phyloP scores from a whole-genome alignment of 2,113 vertebrate species.

The Cephalophus harveyi region DNA sequence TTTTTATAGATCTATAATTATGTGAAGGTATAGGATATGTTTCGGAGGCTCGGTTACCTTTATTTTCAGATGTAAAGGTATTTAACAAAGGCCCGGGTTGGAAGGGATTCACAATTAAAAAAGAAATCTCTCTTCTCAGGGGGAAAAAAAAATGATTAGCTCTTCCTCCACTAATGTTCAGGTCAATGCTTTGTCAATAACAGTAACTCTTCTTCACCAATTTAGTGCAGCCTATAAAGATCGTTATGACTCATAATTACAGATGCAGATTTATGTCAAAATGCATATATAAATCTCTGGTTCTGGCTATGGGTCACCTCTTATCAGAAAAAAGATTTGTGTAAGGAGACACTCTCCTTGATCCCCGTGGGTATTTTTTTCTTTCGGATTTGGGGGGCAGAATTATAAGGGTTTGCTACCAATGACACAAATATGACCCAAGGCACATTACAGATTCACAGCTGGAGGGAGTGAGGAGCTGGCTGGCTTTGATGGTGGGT shows the following conservation, averaged over 20 bases:
- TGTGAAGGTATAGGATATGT: not conserved
- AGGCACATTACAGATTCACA: not conserved
- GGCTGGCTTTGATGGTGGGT: not conserved
- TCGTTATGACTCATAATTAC: slow-evolving; percentile 75
- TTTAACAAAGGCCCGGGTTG: not conserved
- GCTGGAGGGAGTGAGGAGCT: not conserved
- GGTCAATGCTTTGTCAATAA: slow-evolving; percentile 77
- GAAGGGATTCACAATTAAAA: slow-evolving; percentile 56
- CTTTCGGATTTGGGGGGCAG: slow-evolving; percentile 25
- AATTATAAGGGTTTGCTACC: slow-evolving; percentile 39
- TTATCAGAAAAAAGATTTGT: slow-evolving; percentile 68
- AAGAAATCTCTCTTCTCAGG: slow-evolving; percentile 41
- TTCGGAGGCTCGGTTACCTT: not conserved
- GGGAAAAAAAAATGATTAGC: slow-evolving; percentile 64
- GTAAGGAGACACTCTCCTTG: slow-evolving; percentile 61
- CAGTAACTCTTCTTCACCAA: slow-evolving; percentile 73
- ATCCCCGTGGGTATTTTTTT: slow-evolving; percentile 41
- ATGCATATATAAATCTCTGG: slow-evolving; percentile 63
- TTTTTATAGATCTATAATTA: not conserved
- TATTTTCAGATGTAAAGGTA: slow-evolving; percentile 25
- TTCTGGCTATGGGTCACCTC: slow-evolving; percentile 56
- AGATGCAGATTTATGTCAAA: slow-evolving; percentile 74
- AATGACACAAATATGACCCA: slow-evolving; percentile 23
- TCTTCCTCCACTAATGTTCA: slow-evolving; percentile 65
- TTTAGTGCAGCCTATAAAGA: slow-evolving; percentile 72